Evolutionary conservation across 1,140 invertebrate genomes (phyloP), one percentile per base, ranked within the genome.

Genomic region (Thaumetopoea pityocampa): DNA sequence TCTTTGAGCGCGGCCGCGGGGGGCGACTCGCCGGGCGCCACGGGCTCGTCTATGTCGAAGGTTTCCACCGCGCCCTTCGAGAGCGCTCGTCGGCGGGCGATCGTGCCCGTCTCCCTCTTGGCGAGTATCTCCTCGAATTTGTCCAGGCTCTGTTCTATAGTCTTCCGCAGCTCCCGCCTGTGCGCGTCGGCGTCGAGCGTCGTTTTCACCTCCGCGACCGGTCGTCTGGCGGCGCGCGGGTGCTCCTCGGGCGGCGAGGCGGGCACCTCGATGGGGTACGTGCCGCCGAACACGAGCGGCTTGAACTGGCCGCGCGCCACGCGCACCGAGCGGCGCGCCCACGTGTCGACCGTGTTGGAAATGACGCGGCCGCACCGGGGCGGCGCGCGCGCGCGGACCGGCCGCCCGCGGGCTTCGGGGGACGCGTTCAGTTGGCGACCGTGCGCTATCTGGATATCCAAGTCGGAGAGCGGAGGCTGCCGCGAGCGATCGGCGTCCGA

Each of bases 241-340:
- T 22, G 36, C 14, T 50, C 42, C 33, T 68, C 64, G 57, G 73
- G 14, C 72, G 86, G 56, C 28, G 61, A 59, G 28, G 82, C 73
- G 2, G 92, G 92, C 51, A 87, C 84, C 66, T 94, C 93, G 27
- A 94, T 94, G 1, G 92, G 92, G 85, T 89, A 95, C 3, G 93
- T 95, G 17, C 93, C 93, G 33, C 92, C 92, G 65, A 94, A 94
- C 20, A 94, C 87, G 0, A 93, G 73, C 11, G 91, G 90, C 62
- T 90, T 89, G 50, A 87, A 89, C 5, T 71, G 20, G 24, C 42
- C 45, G 40, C 32, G 49, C 71, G 32, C 66, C 60, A 24, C 11
- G 57, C 10, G 67, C 36, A 20, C 73, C 54, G 14, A n/a, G n/a
- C n/a, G 54, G 51, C 38, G 81, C 36, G 77, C 69, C 89, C 89